These are phyloP conservation scores for Hofmannophila pseudospretella DNA, from an alignment of 2,888 invertebrate genomes.

Conservation along the genomic window DNA sequence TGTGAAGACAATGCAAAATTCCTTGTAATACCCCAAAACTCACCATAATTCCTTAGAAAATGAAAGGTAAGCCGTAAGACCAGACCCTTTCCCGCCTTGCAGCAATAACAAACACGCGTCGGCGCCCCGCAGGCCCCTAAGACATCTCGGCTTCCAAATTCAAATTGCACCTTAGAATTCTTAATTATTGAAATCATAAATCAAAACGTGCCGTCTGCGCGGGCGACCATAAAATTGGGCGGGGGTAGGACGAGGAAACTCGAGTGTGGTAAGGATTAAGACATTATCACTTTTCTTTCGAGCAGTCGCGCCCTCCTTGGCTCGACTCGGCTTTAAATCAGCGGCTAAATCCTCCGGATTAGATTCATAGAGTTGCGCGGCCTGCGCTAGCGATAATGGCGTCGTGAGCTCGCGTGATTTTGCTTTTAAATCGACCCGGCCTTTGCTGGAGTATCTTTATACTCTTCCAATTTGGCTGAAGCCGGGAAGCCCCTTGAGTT, in stretches of 20 bases:
- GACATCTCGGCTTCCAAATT: constrained; percentile 65
- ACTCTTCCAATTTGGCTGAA: constrained; percentile 60
- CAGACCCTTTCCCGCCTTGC: constrained; percentile 64
- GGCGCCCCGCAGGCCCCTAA: constrained; percentile 61
- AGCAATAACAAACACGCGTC: constrained; percentile 75
- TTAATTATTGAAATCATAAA: constrained; percentile 79
- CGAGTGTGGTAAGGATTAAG: constrained; percentile 80
- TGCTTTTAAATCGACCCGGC: constrained; percentile 74
- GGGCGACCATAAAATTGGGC: constrained; percentile 72
- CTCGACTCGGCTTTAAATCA: constrained; percentile 74
- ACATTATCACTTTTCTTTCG: constrained; percentile 83
- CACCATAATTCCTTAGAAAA: constrained; percentile 61
- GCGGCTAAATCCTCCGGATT: constrained; percentile 77
- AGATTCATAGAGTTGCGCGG: constrained; percentile 77
- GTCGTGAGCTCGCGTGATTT: constrained; percentile 74
- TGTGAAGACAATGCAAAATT: constrained; percentile 30
- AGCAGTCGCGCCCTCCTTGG: constrained; percentile 67
- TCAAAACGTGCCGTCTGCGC: constrained; percentile 75
- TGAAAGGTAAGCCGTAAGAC: constrained; percentile 53
- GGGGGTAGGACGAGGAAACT: constrained; percentile 48
- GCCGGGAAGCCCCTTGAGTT: constrained; percentile 55
- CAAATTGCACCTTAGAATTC: constrained; percentile 78
- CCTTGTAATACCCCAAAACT: constrained; percentile 51
- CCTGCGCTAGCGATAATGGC: constrained; percentile 73
- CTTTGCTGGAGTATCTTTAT: constrained; percentile 73